phyloP scores from a whole-genome alignment of 1,140 invertebrate species.

The Drosophila parabipectinata region DNA sequence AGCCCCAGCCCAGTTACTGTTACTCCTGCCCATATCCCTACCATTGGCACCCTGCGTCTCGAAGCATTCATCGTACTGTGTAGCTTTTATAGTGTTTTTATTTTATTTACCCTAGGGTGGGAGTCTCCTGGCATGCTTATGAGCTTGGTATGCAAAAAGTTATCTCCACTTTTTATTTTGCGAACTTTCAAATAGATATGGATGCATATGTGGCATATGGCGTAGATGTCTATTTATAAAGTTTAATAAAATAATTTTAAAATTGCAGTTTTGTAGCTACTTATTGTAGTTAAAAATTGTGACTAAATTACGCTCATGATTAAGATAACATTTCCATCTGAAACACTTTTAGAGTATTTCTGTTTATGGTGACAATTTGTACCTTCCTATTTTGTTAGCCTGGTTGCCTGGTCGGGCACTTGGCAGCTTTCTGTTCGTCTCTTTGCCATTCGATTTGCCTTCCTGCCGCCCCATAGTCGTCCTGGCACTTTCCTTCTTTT shows the following conservation, averaged over 20 bases:
- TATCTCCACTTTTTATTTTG: constrained; percentile 1
- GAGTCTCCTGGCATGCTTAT: constrained; percentile 22
- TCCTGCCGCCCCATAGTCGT: constrained; percentile 11
- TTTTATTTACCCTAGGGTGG: constrained; percentile 35
- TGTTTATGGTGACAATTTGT: constrained; percentile 25
- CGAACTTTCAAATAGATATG: neutral
- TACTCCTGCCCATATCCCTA: neutral
- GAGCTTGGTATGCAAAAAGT: constrained; percentile 27
- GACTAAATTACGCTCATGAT: no score
- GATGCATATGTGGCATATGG: neutral
- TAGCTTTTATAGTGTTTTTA: constrained; percentile 28
- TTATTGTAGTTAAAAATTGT: no score
- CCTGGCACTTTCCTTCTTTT: constrained; percentile 16
- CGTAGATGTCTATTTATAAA: neutral
- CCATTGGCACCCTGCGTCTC: neutral
- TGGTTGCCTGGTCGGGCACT: constrained; percentile 48
- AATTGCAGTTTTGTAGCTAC: neutral
- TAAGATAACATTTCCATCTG: no score
- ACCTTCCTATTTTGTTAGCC: constrained; percentile 24
- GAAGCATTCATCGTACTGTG: constrained; percentile 3
- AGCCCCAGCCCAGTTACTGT: constrained; percentile 28
- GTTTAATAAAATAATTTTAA: neutral
- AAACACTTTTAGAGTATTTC: constrained; percentile 16
- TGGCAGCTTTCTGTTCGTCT: constrained; percentile 62
- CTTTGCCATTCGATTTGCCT: constrained; percentile 61